Conservation (phyloP, 2,113 vertebrate species). For the Fukomys damarensis region DNA sequence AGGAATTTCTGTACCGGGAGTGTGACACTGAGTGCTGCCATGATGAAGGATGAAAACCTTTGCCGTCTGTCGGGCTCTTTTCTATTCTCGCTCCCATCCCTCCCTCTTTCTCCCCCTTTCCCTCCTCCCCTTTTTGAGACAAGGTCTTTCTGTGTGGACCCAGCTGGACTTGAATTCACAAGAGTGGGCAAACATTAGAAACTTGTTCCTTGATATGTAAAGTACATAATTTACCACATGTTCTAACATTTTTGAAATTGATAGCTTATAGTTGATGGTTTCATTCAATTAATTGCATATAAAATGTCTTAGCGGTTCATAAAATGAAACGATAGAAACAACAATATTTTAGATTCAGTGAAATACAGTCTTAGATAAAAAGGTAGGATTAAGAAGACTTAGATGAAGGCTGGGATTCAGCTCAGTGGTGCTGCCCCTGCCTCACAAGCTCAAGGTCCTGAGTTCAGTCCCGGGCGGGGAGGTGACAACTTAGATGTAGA, state of each 20-base stretch:
- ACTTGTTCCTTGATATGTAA: background rate
- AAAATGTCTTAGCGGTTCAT: background rate
- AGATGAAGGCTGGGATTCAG: too few species aligned
- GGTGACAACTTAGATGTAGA: background rate
- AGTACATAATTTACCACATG: background rate
- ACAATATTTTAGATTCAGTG: background rate
- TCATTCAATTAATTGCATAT: background rate
- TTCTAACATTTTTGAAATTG: slow-evolving; percentile 25
- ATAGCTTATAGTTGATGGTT: background rate
- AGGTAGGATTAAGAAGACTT: background rate
- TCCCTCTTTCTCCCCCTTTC: too few species aligned
- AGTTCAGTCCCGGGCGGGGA: background rate
- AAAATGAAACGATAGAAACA: background rate
- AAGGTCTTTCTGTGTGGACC: background rate
- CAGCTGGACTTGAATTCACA: background rate
- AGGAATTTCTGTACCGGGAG: too few species aligned
- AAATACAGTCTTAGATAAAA: background rate
- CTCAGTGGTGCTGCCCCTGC: too few species aligned
- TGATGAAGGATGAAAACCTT: background rate
- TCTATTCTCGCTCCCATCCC: background rate
- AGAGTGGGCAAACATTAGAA: background rate
- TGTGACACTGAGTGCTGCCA: background rate
- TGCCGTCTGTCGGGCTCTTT: background rate
- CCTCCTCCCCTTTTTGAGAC: background rate
- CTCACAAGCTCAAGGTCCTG: too few species aligned